Conservation (phyloP, 2,113 vertebrate genomes). For the Toxotes chatareus region DNA sequence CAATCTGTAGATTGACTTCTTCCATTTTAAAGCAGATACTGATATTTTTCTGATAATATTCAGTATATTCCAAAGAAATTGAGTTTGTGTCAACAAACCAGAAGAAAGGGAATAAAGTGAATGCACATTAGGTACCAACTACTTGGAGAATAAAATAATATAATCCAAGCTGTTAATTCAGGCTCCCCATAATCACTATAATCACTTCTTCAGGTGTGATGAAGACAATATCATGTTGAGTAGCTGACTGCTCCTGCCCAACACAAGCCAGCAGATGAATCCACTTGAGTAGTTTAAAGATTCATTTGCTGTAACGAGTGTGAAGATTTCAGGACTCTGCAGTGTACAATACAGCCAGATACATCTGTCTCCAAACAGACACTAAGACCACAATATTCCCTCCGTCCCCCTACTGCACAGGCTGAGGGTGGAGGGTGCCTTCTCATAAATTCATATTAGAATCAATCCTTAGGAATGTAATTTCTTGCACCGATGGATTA, state of each 20-base stretch:
- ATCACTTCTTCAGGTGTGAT: neutral
- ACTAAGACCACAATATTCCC: neutral
- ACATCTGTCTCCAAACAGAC: neutral
- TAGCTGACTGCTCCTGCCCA: neutral
- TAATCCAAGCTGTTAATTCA: neutral
- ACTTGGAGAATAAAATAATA: neutral
- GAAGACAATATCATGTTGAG: neutral
- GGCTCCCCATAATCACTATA: neutral
- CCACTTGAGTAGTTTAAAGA: neutral
- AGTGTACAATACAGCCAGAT: neutral
- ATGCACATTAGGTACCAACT: neutral
- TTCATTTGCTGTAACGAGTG: neutral
- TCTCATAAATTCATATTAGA: neutral
- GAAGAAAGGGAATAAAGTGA: neutral
- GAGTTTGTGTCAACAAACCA: neutral
- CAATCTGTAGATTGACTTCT: neutral
- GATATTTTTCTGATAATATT: neutral
- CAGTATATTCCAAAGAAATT: neutral
- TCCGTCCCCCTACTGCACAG: neutral
- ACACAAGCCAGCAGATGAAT: neutral
- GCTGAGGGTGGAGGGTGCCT: neutral
- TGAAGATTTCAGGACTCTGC: conserved; percentile 21
- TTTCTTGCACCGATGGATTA: neutral
- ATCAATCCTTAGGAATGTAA: conserved; percentile 6
- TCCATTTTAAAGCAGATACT: neutral